Conservation (phyloP, 2,797 vertebrate genomes). For the Nasua narica region DNA sequence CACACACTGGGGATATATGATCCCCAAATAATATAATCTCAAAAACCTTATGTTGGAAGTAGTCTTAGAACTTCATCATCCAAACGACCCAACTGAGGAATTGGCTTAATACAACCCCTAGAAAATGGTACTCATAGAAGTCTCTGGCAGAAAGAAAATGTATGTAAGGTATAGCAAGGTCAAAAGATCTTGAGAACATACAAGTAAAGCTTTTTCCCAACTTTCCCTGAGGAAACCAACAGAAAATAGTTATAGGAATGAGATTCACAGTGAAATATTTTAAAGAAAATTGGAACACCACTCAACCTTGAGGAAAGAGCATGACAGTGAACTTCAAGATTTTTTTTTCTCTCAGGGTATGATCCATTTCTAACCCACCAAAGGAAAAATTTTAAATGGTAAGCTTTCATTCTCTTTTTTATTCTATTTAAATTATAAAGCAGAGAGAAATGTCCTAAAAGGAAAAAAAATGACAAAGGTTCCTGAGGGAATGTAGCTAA, state of each 20-base stretch:
- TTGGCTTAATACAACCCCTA: not conserved
- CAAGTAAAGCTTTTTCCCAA: not conserved
- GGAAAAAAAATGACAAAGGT: not conserved
- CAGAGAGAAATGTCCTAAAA: not conserved
- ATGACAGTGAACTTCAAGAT: not conserved
- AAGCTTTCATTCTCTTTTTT: not conserved
- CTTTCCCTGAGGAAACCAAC: not conserved
- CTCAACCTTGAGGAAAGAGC: constrained; percentile 1
- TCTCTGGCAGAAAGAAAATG: not conserved
- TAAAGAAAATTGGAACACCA: not conserved
- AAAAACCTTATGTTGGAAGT: not conserved
- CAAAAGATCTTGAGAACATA: not conserved
- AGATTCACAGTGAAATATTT: not conserved
- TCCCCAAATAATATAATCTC: not conserved
- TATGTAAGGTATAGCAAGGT: not conserved
- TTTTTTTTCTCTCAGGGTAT: not conserved
- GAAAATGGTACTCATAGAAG: not conserved
- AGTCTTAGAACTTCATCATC: not conserved
- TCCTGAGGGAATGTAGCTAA: not conserved
- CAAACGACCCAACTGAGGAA: not conserved
- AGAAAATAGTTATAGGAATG: not conserved
- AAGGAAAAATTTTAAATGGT: not conserved
- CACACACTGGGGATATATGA: not conserved
- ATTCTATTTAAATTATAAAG: constrained; percentile 34
- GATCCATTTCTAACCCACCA: constrained; percentile 5